A percentile compares a stretch with the other conserved stretches of the same genome.
Evolutionary conservation across 2,113 vertebrate genomes (phyloP).

Genomic region (Motacilla alba): DNA sequence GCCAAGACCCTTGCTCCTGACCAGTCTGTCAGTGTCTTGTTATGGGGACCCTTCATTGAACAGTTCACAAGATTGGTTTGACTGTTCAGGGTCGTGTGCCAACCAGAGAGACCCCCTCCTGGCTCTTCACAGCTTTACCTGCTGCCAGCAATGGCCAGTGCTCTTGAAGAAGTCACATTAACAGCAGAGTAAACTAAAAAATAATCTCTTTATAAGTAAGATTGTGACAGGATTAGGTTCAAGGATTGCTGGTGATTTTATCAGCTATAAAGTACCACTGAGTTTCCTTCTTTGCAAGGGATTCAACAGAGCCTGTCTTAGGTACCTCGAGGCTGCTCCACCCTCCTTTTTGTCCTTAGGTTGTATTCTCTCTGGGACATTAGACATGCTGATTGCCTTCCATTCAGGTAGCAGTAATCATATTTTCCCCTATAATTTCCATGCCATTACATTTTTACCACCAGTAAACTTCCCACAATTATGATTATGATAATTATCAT

Average conservation of each 20-base stretch:
- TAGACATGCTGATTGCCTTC: neutral
- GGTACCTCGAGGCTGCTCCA: neutral
- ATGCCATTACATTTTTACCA: rapidly evolving
- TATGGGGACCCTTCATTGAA: neutral
- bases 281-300: neutral
- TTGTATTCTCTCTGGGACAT: neutral
- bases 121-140: neutral
- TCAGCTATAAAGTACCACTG: neutral
- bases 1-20: neutral
- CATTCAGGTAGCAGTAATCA: neutral
- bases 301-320: neutral
- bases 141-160: neutral
- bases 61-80: neutral
- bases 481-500: neutral
- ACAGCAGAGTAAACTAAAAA: neutral
- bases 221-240: neutral
- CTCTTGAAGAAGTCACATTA: neutral
- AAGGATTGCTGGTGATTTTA: neutral
- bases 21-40: neutral
- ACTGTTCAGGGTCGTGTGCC: neutral
- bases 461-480: neutral
- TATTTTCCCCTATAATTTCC: neutral
- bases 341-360: neutral
- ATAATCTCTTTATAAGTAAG: neutral
- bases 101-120: neutral